These are phyloP conservation scores for Aurelia aurita complex sp. Pacific DNA, from an alignment of 30 jellyfish, hydroid and myxozoan genomes.

Conservation along the genomic window DNA sequence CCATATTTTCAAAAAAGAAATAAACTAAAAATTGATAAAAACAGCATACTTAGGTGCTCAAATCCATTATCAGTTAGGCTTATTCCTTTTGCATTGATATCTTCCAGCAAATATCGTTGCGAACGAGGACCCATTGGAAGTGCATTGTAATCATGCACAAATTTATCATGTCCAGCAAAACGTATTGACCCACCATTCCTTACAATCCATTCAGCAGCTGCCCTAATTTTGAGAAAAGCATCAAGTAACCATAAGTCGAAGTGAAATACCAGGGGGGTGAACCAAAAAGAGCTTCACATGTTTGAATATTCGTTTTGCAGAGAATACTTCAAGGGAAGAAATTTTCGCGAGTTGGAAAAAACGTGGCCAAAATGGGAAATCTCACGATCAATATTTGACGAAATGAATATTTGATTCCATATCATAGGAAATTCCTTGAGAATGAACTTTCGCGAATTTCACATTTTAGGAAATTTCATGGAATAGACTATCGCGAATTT, in stretches of 20 bases:
- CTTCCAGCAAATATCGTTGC: slow-evolving; percentile 29
- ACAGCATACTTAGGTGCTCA: slow-evolving; percentile 69
- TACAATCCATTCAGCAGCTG: slow-evolving; percentile 94
- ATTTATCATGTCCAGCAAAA: slow-evolving; percentile 64
- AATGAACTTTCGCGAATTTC: too few species aligned
- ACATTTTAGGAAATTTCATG: too few species aligned
- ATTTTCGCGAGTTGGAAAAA: too few species aligned
- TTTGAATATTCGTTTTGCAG: too few species aligned
- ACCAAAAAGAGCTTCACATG: too few species aligned
- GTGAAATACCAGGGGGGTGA: not conserved
- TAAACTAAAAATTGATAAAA: not conserved
- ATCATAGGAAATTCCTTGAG: too few species aligned
- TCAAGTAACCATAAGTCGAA: not conserved
- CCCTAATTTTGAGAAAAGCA: slow-evolving; percentile 22
- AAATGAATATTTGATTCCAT: too few species aligned
- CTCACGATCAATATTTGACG: too few species aligned
- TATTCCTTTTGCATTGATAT: slow-evolving; percentile 65
- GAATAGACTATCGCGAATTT: too few species aligned
- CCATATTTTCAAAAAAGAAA: too few species aligned
- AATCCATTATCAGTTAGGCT: slow-evolving; percentile 80
- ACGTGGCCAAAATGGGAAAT: too few species aligned
- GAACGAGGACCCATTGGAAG: slow-evolving; percentile 60
- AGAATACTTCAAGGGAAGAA: too few species aligned
- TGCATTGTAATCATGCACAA: slow-evolving; percentile 51
- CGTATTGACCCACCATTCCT: slow-evolving; percentile 88